A percentile compares a stretch with the other conserved stretches of the same genome.
Conservation (phyloP, 2,888 invertebrate genomes). For the Liposcelis brunnea region DNA sequence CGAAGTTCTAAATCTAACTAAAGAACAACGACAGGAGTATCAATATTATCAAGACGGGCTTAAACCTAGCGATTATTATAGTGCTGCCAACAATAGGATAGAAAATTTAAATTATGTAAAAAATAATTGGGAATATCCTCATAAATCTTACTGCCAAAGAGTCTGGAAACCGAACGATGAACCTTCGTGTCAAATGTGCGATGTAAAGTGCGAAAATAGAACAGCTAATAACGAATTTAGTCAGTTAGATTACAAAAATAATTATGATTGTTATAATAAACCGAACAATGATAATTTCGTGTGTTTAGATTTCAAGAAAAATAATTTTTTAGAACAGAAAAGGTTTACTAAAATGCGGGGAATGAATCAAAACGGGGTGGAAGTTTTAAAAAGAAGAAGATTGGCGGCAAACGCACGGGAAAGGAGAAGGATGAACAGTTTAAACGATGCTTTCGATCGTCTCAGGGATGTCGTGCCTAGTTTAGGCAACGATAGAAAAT, state of each 20-base stretch:
- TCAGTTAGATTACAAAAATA: too few species aligned
- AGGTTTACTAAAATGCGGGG: too few species aligned
- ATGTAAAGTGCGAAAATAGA: neutral
- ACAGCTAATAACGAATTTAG: too few species aligned
- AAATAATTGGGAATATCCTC: constrained; percentile 3
- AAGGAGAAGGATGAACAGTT: constrained; percentile 52
- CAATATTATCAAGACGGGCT: neutral
- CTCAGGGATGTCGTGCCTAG: constrained; percentile 54
- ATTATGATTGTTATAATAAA: too few species aligned
- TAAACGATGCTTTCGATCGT: constrained; percentile 57
- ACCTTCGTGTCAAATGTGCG: constrained; percentile 3
- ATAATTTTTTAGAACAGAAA: too few species aligned
- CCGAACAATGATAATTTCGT: too few species aligned
- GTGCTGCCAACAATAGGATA: neutral
- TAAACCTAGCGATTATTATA: neutral
- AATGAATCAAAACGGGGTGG: too few species aligned
- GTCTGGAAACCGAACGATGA: neutral
- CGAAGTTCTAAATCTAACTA: constrained; percentile 1
- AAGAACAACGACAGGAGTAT: neutral
- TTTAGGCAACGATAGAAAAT: constrained; percentile 48
- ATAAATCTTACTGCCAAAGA: constrained; percentile 2
- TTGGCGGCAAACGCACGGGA: constrained; percentile 59
- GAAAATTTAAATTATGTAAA: neutral
- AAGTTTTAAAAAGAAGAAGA: constrained; percentile 38
- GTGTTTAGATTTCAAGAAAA: too few species aligned